These are phyloP conservation scores for Cassiopea xamachana DNA, from an alignment of 30 jellyfish, hydroid and myxozoan genomes.

Conservation along the genomic window DNA sequence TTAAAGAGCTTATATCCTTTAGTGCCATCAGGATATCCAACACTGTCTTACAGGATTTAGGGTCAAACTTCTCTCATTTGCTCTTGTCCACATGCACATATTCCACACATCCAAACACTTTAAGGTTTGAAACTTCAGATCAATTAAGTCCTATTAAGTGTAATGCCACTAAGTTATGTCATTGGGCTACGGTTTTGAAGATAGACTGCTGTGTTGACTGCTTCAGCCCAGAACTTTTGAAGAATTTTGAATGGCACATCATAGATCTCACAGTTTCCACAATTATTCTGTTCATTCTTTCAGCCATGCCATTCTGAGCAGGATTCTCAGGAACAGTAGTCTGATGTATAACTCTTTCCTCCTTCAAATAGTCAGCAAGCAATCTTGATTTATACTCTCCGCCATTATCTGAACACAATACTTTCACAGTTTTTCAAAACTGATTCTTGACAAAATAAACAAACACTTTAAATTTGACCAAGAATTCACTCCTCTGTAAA, in stretches of 20 bases:
- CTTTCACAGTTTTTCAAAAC: constrained; percentile 35
- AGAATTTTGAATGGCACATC: constrained; percentile 52
- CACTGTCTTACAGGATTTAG: constrained; percentile 18
- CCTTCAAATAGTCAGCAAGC: constrained; percentile 15
- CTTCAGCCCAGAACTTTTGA: constrained; percentile 63
- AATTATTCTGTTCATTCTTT: constrained; percentile 49
- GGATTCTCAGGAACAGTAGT: constrained; percentile 55
- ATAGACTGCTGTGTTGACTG: constrained; percentile 56
- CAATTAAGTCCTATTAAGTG: too few species aligned
- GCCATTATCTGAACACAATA: constrained; percentile 49
- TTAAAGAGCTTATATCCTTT: constrained; percentile 42
- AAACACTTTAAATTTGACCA: constrained; percentile 26
- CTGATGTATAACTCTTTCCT: constrained; percentile 20
- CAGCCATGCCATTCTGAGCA: constrained; percentile 57
- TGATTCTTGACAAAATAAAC: constrained; percentile 13
- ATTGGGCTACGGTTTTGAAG: constrained; percentile 47
- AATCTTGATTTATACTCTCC: constrained; percentile 47
- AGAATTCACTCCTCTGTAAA: constrained; percentile 2
- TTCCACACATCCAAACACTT: constrained; percentile 50
- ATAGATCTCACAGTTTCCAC: constrained; percentile 51
- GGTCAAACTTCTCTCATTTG: constrained; percentile 50
- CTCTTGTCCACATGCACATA: constrained; percentile 26
- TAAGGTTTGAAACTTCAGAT: constrained; percentile 47
- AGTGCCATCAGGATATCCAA: constrained; percentile 58
- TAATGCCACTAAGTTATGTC: constrained; percentile 13